Percentiles rank a stretch among this genome's conserved stretches.
phyloP scores from a whole-genome alignment of 1,140 invertebrate species.

The Hydropsyche tenuis region DNA sequence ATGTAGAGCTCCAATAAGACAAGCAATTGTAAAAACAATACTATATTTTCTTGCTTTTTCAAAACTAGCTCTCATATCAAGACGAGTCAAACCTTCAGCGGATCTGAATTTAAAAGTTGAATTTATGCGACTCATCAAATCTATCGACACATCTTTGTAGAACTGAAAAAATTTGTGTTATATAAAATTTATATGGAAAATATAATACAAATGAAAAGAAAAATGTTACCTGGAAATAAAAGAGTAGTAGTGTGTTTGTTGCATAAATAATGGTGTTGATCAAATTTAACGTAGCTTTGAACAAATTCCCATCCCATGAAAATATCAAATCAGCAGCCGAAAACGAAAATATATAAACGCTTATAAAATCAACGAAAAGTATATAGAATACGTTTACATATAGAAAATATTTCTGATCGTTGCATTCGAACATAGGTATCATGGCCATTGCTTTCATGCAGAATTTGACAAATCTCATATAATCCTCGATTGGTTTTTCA shows the following conservation, averaged over 20 bases:
- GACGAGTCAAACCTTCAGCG: constrained; percentile 39
- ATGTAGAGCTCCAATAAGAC: constrained; percentile 31
- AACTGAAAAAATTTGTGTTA: constrained; percentile 27
- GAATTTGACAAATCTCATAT: constrained; percentile 35
- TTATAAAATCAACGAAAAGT: constrained; percentile 37
- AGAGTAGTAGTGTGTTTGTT: constrained; percentile 35
- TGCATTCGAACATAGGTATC: constrained; percentile 39
- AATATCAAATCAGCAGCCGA: constrained; percentile 36
- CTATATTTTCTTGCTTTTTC: constrained; percentile 38
- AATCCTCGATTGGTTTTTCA: constrained; percentile 37
- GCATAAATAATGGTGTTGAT: constrained; percentile 43
- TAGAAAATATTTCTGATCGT: neutral
- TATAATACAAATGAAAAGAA: neutral
- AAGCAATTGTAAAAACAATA: constrained; percentile 31
- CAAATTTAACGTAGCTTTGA: constrained; percentile 38
- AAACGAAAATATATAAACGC: constrained; percentile 39
- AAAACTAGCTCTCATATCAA: constrained; percentile 41
- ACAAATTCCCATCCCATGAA: constrained; percentile 42
- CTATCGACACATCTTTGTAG: constrained; percentile 10
- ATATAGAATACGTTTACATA: constrained; percentile 33
- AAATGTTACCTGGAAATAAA: constrained; percentile 49
- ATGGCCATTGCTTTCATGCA: constrained; percentile 45
- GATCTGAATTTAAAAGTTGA: constrained; percentile 36
- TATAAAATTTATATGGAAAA: neutral
- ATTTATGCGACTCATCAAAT: constrained; percentile 33